Conservation (phyloP, 2,113 vertebrate genomes). For the Lepisosteus osseus region DNA sequence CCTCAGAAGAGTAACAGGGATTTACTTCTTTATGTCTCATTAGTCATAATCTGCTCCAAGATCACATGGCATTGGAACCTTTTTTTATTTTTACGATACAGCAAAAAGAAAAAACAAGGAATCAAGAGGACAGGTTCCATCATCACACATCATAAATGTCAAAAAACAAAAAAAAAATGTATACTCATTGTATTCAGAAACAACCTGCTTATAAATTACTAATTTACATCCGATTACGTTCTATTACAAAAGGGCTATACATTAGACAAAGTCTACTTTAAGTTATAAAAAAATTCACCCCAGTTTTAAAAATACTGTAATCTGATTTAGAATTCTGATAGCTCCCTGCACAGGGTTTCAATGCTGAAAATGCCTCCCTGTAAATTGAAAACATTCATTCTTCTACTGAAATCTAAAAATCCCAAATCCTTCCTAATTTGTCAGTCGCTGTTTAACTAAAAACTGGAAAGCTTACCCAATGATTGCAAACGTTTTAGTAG, state of each 20-base stretch:
- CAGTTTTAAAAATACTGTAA: constrained; percentile 16
- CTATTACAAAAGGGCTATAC: constrained; percentile 79
- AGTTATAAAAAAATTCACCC: constrained; percentile 72
- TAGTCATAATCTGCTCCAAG: constrained; percentile 13
- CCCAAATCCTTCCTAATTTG: constrained; percentile 60
- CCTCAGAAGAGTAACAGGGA: constrained; percentile 50
- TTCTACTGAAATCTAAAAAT: constrained; percentile 23
- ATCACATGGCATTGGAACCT: constrained; percentile 18
- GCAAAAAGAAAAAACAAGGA: constrained; percentile 40
- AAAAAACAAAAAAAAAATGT: constrained; percentile 47
- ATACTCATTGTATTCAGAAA: constrained; percentile 53
- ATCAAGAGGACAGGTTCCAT: constrained; percentile 62
- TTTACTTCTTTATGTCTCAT: constrained; percentile 1
- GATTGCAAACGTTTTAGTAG: constrained; percentile 69
- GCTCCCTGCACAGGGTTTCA: constrained; percentile 36
- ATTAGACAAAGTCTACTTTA: constrained; percentile 64
- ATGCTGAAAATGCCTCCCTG: constrained; percentile 63
- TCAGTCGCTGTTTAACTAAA: constrained; percentile 54
- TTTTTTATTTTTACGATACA: constrained; percentile 22
- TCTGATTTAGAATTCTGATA: constrained; percentile 32
- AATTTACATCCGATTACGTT: constrained; percentile 79
- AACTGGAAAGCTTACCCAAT: constrained; percentile 69
- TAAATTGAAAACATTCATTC: constrained; percentile 41
- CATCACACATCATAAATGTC: constrained; percentile 61
- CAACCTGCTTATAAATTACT: constrained; percentile 81